phyloP scores from a whole-genome alignment of 1,140 invertebrate species.

The Idris sp. region DNA sequence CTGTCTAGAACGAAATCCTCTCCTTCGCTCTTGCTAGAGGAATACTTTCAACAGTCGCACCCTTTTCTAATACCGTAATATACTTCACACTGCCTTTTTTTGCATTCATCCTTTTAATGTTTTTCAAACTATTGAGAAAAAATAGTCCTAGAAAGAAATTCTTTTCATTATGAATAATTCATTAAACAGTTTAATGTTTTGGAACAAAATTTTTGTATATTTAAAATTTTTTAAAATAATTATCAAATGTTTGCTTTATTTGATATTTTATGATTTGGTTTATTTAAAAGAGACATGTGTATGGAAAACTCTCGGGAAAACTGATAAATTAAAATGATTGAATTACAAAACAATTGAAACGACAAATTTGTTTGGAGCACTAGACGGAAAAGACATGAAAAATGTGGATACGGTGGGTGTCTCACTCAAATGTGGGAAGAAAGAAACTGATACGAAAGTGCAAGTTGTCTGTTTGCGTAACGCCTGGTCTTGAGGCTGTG shows the following conservation, averaged over 20 bases:
- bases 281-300: slow-evolving; percentile 11
- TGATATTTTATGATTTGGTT: too few relatives aligned
- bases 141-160: slow-evolving; percentile 4
- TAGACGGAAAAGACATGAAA: slow-evolving; percentile 58
- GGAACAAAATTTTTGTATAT: too few relatives aligned
- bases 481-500: slow-evolving; percentile 54
- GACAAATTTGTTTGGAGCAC: slow-evolving; percentile 53
- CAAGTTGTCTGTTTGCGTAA: slow-evolving; percentile 69
- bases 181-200: not conserved
- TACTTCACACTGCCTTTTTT: slow-evolving; percentile 11
- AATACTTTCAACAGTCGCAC: slow-evolving; percentile 31
- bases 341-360: slow-evolving; percentile 22
- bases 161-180: slow-evolving; percentile 1
- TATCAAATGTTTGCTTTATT: too few relatives aligned
- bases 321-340: too few relatives aligned
- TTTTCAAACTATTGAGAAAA: slow-evolving; percentile 8
- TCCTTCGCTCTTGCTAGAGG: slow-evolving; percentile 10
- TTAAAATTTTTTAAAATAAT: too few relatives aligned
- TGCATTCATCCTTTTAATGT: slow-evolving; percentile 16
- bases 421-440: slow-evolving; percentile 62
- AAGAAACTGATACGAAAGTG: slow-evolving; percentile 68
- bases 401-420: slow-evolving; percentile 62
- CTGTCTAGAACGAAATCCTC: slow-evolving; percentile 49
- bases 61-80: slow-evolving; percentile 37
- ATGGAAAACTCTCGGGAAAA: too few relatives aligned